Evolutionary conservation across 2,797 vertebrate species (phyloP), one percentile per base, ranked within the genome.

Genomic region (Clarias platycephalus): DNA sequence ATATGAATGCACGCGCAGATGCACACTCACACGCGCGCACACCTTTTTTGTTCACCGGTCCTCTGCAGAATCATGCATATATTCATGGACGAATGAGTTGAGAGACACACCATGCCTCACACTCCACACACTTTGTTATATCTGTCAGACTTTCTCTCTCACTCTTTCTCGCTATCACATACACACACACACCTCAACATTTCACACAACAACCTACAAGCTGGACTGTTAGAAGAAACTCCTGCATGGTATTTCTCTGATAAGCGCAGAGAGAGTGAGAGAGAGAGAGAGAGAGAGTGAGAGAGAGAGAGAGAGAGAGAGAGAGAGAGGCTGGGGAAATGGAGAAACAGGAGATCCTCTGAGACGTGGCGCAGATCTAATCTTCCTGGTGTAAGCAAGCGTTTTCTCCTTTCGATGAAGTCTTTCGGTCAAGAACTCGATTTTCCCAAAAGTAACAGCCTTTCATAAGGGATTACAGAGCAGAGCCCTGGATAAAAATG

Each of bases 11-110:
- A 49, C 16, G 7, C 15, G 20, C 24, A 66, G 62, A 67, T 74
- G 34, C 72, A 76, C 28, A 13, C 31, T 34, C 31, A 60, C 70
- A 81, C 28, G 58, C 55, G 44, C 53, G 70, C 58, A 72, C 71
- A 58, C 78, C 53, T 85, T 86, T 57, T 63, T 74, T 87, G 86
- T 66, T 82, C 80, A 74, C 70, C 77, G 81, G 37, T 55, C 80
- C 70, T 67, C 80, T 87, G 78, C 83, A 86, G 68, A 84, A 83
- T 85, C 75, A 87, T 85, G 76, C 82, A 88, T 88, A 86, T 78
- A 88, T 88, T 88, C 72, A 88, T 88, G 77, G 81, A 80, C 34
- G 66, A n/a, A 37, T 72, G 79, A 87, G 86, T 83, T 76, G 77
- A 76, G 53, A 79, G 80, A 72, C 80, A 83, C 58, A 84, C n/a